Conservation (phyloP, 2,113 vertebrate genomes). For the Psammodynastes pulverulentus region DNA sequence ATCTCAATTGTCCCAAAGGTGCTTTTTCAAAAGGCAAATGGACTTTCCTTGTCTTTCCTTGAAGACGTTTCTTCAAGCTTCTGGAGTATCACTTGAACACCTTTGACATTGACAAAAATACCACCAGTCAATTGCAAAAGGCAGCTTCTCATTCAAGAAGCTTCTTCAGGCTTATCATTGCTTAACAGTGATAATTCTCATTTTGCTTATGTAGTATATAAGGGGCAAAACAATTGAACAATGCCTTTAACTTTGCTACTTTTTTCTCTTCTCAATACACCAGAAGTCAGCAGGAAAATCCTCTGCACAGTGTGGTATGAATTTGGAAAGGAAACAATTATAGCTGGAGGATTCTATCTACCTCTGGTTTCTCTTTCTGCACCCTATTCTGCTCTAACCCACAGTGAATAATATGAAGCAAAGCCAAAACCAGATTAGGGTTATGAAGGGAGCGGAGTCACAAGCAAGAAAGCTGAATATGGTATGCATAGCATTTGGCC, state of each 20-base stretch:
- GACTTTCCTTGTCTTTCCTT: too few relatives aligned
- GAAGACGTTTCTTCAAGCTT: too few relatives aligned
- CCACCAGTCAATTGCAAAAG: too few relatives aligned
- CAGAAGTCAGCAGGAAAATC: background rate
- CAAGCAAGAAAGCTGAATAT: background rate
- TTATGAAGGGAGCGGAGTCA: background rate
- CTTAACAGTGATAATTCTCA: background rate
- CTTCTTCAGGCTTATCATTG: background rate
- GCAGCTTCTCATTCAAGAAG: too few relatives aligned
- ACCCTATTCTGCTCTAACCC: background rate
- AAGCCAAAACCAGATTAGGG: background rate
- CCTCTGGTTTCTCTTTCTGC: background rate
- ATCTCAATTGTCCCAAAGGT: background rate
- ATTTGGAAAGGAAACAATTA: background rate
- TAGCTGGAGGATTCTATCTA: background rate
- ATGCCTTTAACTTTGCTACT: background rate
- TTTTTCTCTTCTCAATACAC: background rate
- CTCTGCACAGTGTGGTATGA: background rate
- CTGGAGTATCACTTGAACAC: too few relatives aligned
- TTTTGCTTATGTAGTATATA: background rate
- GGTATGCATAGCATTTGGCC: background rate
- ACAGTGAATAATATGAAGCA: background rate
- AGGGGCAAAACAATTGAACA: background rate
- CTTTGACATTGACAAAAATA: too few relatives aligned
- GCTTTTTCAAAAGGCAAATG: too few relatives aligned